Percentiles rank a stretch among this genome's conserved stretches.
Conservation (phyloP, 2,797 vertebrate genomes). For the Sphenodon punctatus region DNA sequence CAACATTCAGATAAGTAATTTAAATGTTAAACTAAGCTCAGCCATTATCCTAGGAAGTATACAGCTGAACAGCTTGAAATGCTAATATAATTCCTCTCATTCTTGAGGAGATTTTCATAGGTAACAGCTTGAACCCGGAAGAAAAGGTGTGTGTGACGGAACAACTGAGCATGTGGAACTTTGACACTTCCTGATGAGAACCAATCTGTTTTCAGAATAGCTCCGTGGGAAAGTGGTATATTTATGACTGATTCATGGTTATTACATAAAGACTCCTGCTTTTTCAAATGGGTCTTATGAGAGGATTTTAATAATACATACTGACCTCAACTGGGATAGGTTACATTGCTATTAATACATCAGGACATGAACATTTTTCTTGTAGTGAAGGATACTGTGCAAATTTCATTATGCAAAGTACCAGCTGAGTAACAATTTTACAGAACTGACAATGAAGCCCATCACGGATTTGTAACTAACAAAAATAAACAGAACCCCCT, state of each 20-base stretch:
- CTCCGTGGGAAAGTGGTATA: background rate
- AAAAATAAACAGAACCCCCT: background rate
- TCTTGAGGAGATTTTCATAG: background rate
- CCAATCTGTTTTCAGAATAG: background rate
- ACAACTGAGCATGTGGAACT: background rate
- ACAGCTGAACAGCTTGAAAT: slow-evolving; percentile 9
- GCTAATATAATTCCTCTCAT: background rate
- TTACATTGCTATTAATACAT: slow-evolving; percentile 23
- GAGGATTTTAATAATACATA: slow-evolving; percentile 28
- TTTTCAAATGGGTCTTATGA: background rate
- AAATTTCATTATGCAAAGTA: background rate
- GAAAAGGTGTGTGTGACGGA: background rate
- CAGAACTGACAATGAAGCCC: slow-evolving; percentile 6
- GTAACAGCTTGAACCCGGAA: background rate
- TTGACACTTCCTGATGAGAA: background rate
- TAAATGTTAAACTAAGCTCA: slow-evolving; percentile 32
- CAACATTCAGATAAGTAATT: slow-evolving; percentile 36
- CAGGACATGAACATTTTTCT: slow-evolving; percentile 1
- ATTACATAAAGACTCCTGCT: slow-evolving; percentile 1
- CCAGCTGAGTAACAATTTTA: slow-evolving; percentile 26
- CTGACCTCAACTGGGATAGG: slow-evolving; percentile 12
- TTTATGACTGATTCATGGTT: slow-evolving; percentile 5
- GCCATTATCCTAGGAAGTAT: slow-evolving; percentile 2
- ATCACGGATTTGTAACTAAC: background rate
- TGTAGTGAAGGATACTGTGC: background rate